phyloP scores from a whole-genome alignment of 2,888 invertebrate genomes.

The Anoncus sp. region DNA sequence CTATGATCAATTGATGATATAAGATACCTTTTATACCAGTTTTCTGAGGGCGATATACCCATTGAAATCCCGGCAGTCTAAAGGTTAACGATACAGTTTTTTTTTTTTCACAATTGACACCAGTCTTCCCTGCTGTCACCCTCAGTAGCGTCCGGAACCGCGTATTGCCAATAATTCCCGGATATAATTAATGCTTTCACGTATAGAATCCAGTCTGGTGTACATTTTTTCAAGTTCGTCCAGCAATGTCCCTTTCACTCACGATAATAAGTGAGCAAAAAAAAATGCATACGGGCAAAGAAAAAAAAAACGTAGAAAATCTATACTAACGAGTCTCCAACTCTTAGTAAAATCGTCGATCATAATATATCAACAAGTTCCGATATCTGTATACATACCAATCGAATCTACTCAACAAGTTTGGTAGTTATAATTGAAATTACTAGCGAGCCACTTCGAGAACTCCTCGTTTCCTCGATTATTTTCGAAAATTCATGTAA shows the following conservation, averaged over 20 bases:
- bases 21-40: no score
- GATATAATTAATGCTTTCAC: conserved; percentile 41
- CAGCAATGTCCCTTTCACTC: conserved; percentile 56
- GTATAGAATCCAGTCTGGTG: conserved; percentile 28
- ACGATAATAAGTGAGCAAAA: conserved; percentile 12
- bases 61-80: no score
- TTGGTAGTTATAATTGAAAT: conserved; percentile 14
- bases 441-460: conserved; percentile 43
- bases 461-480: conserved; percentile 48
- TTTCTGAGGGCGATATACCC: no score
- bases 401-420: conserved; percentile 26
- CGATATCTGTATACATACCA: neutral
- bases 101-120: neutral
- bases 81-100: no score
- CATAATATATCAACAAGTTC: conserved; percentile 7
- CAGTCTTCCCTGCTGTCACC: conserved; percentile 2
- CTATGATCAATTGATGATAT: no score
- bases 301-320: conserved; percentile 1
- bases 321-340: neutral
- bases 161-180: conserved; percentile 20
- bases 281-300: conserved; percentile 8
- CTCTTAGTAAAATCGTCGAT: conserved; percentile 4
- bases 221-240: neutral
- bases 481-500: conserved; percentile 58
- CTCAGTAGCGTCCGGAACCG: conserved; percentile 6